phyloP scores from a whole-genome alignment of 2,797 vertebrate species.

The Sebastes variabilis region DNA sequence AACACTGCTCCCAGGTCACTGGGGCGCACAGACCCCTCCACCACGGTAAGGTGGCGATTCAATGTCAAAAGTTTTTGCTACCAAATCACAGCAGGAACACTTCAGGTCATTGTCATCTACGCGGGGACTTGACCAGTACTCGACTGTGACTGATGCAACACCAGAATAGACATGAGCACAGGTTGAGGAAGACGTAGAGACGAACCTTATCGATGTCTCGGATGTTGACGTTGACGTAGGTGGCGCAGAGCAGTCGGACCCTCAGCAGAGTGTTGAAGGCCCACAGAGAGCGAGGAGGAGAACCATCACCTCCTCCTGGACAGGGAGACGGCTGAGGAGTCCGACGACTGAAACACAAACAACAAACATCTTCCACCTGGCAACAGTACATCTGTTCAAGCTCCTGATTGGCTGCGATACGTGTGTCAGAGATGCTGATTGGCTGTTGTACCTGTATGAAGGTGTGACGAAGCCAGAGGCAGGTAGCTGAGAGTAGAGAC shows the following conservation, averaged over 20 bases:
- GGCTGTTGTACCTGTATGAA: slow-evolving; percentile 74
- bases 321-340: slow-evolving; percentile 84
- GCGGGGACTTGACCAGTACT: too few relatives aligned
- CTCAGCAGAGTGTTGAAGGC: slow-evolving; percentile 82
- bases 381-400: neutral
- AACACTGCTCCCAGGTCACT: too few relatives aligned
- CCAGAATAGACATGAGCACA: neutral
- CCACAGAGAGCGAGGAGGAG: slow-evolving; percentile 80
- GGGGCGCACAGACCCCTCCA: too few relatives aligned
- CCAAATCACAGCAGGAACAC: too few relatives aligned
- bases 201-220: slow-evolving; percentile 85
- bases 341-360: slow-evolving; percentile 74
- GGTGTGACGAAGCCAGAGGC: slow-evolving; percentile 82
- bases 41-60: too few relatives aligned
- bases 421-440: neutral
- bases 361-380: neutral
- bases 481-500: slow-evolving; percentile 84
- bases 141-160: too few relatives aligned
- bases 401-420: neutral
- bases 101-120: too few relatives aligned
- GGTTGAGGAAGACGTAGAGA: neutral
- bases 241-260: slow-evolving; percentile 83
- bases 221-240: slow-evolving; percentile 88
- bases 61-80: too few relatives aligned
- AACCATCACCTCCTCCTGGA: slow-evolving; percentile 74